Base-by-base conservation (phyloP, 2,888 invertebrate species). In the Eutolmus rufibarbis region DNA sequence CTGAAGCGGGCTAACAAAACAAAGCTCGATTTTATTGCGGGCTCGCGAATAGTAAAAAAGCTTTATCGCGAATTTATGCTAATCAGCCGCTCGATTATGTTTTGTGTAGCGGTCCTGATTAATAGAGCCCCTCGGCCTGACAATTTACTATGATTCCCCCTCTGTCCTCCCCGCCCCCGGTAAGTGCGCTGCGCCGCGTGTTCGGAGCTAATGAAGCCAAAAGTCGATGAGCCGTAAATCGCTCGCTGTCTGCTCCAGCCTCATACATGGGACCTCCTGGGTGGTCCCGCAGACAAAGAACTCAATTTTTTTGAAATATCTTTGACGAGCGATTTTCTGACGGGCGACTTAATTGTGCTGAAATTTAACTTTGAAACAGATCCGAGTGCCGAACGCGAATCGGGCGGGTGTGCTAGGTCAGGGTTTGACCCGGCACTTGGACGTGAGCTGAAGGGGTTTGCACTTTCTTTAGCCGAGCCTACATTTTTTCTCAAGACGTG, bases 221-320 rank as follows among this genome's bases (percentile, higher is more conserved):
- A 77, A 77, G 86, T 86, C 86, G 86, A 86, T 86, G 86, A 86
- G 86, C 86, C 77, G 74, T 86, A 77, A 86, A 86, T 77, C 34
- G 85, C 85, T 74, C 82, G 82, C 56, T 66, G 66, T 79, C 46
- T 85, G 74, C 46, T 74, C 31, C 31, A 34, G 43, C 46, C 43
- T 74, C 74, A 28, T 74, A 74, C 74, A 74, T 74, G 74, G 85
- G 19, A 46, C 74, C 57, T 74, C 85, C 74, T 77, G 86, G 86
- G 76, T 76, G 86, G 86, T 77, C 86, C 56, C 76, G 7, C 74
- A 76, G 56, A 56, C 51, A 77, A 76, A 76, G 56, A 51, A 76
- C 46, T 56, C 77, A 56, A 77, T 77, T 77, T 82, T 82, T 82
- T 31, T 37, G 77, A 77, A 56, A 86, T 56, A 77, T 40, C 46